Percentiles rank a stretch among this genome's conserved stretches.
Evolutionary conservation across 2,888 invertebrate species (phyloP).

Genomic region (Strigamia maritima): DNA sequence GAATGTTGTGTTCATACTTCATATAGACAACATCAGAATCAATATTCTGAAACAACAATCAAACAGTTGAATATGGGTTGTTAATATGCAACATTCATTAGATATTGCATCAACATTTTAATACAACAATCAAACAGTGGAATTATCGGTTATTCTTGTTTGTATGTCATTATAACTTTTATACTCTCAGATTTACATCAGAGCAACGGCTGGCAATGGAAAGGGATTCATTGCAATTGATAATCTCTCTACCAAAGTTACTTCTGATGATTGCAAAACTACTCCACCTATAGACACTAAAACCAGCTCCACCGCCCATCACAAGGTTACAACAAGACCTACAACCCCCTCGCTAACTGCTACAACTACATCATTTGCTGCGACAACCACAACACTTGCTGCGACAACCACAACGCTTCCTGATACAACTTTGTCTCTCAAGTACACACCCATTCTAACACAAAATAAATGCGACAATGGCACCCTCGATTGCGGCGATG

Average conservation of each 20-base stretch:
- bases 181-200: not conserved
- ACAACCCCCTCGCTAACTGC: not conserved
- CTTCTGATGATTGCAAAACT: not conserved
- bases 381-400: not conserved
- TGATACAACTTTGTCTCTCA: not conserved
- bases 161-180: too few species aligned
- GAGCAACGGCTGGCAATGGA: not conserved
- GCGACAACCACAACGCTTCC: too few species aligned
- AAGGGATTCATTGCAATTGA: not conserved
- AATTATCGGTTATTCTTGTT: too few species aligned
- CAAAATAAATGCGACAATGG: not conserved
- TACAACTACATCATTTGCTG: not conserved
- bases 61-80: too few species aligned
- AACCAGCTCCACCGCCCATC: too few species aligned
- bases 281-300: not conserved
- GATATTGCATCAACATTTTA: too few species aligned
- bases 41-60: too few species aligned
- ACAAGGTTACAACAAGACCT: not conserved
- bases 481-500: not conserved
- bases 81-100: too few species aligned
- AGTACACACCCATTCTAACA: not conserved
- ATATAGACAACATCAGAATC: too few species aligned
- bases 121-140: too few species aligned
- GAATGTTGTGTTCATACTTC: too few species aligned
- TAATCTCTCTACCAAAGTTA: not conserved